Percentiles rank a stretch among this genome's conserved stretches.
These are phyloP conservation scores for Gerosis bhagava DNA, from an alignment of 2,888 invertebrate genomes.

Conservation along the genomic window DNA sequence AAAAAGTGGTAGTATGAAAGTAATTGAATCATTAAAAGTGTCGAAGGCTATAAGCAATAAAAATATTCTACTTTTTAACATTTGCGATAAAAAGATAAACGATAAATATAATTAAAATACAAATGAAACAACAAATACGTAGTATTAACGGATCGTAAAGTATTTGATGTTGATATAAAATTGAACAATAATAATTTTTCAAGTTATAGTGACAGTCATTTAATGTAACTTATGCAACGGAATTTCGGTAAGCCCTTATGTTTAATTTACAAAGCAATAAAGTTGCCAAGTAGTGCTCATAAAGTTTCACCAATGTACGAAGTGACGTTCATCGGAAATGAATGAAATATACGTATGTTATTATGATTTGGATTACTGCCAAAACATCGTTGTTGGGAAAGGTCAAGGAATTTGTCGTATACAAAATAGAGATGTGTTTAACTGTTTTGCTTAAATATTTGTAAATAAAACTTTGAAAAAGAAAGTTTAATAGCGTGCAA, in stretches of 20 bases:
- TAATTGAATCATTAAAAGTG: neutral
- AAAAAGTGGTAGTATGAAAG: neutral
- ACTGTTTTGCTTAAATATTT: no score
- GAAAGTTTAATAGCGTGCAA: no score
- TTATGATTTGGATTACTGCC: conserved; percentile 10
- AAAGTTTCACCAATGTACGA: conserved; percentile 5
- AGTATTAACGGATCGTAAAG: conserved; percentile 1
- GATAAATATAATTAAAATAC: conserved; percentile 1
- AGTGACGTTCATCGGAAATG: neutral
- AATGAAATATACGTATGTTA: conserved; percentile 9
- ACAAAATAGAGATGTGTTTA: no score
- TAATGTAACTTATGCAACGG: conserved; percentile 1
- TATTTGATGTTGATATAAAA: conserved; percentile 7
- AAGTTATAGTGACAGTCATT: conserved; percentile 4
- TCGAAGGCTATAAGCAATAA: no score
- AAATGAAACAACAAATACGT: neutral
- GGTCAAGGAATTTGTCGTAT: conserved; percentile 11
- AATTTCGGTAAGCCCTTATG: conserved; percentile 5
- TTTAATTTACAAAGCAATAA: conserved; percentile 12
- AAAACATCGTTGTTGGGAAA: conserved; percentile 3
- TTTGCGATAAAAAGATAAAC: neutral
- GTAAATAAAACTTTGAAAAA: no score
- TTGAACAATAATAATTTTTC: neutral
- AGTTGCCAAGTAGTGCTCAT: conserved; percentile 3
- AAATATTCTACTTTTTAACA: neutral